Conservation (phyloP, 1,140 invertebrate genomes). For the Drosophila bipectinata region DNA sequence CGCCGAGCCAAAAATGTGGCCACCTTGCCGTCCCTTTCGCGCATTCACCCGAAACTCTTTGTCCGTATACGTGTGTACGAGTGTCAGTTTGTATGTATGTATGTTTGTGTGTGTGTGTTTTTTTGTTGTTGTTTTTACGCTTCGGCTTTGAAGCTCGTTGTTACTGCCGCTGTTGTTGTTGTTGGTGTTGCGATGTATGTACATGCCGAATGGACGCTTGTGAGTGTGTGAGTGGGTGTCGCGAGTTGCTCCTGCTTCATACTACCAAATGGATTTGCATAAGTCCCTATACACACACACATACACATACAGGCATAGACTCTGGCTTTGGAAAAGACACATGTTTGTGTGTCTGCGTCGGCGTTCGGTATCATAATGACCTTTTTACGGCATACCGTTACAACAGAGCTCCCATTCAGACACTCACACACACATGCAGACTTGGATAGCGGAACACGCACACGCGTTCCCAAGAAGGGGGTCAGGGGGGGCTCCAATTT, state of each 20-base stretch:
- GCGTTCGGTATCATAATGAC: constrained; percentile 71
- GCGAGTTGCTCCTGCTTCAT: constrained; percentile 28
- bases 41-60: constrained; percentile 14
- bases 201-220: constrained; percentile 34
- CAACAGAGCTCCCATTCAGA: constrained; percentile 59
- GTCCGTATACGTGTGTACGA: neutral
- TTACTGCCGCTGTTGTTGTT: constrained; percentile 19
- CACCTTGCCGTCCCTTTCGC: constrained; percentile 21
- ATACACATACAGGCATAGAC: constrained; percentile 29
- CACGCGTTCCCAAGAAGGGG: constrained; percentile 4
- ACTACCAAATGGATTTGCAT: constrained; percentile 76
- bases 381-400: constrained; percentile 69
- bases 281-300: constrained; percentile 58
- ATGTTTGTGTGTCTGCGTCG: constrained; percentile 41
- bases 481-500: constrained; percentile 59
- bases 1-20: constrained; percentile 57
- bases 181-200: constrained; percentile 28
- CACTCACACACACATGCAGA: constrained; percentile 1
- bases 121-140: constrained; percentile 58
- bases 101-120: neutral
- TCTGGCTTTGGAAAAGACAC: constrained; percentile 4
- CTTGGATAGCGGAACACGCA: constrained; percentile 22
- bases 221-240: constrained; percentile 30
- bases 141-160: constrained; percentile 53
- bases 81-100: neutral